Evolutionary conservation across 2,797 vertebrate genomes (phyloP).

Genomic region (Oreochromis grahami): DNA sequence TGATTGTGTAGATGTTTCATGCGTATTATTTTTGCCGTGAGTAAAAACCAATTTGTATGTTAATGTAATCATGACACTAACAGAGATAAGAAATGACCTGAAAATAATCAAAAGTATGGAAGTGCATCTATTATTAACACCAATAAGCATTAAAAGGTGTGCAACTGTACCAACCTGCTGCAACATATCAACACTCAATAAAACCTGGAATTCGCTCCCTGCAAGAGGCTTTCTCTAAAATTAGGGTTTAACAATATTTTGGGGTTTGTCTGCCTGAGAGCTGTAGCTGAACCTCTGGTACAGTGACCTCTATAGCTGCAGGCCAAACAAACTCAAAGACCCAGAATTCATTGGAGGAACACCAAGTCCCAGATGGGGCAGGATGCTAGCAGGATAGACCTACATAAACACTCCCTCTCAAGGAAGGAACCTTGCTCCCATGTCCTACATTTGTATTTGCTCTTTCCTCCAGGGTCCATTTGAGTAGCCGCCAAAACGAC

Average conservation of each 20-base stretch:
- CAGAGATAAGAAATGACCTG: background rate
- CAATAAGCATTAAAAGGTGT: background rate
- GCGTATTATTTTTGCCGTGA: background rate
- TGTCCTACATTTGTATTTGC: slow-evolving; percentile 59
- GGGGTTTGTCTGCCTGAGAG: background rate
- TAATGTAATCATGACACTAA: background rate
- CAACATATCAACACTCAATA: background rate
- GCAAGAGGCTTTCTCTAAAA: background rate
- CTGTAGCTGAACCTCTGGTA: slow-evolving; percentile 3
- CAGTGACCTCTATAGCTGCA: slow-evolving; percentile 18
- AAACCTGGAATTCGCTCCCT: background rate
- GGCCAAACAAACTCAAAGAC: slow-evolving; percentile 32
- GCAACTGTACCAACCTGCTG: background rate
- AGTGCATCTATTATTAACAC: background rate
- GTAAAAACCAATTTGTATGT: background rate
- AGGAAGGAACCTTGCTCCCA: slow-evolving; percentile 37
- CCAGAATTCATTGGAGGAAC: slow-evolving; percentile 16
- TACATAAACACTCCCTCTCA: slow-evolving; percentile 33
- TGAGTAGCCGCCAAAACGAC: slow-evolving; percentile 19
- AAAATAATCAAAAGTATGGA: background rate
- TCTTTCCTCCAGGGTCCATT: slow-evolving; percentile 42
- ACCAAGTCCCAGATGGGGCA: slow-evolving; percentile 1
- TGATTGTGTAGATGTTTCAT: background rate
- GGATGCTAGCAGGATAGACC: slow-evolving; percentile 28
- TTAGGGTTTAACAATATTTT: background rate